Evolutionary conservation across 2,113 vertebrate species (phyloP).

Genomic region (Apodemus speciosus): DNA sequence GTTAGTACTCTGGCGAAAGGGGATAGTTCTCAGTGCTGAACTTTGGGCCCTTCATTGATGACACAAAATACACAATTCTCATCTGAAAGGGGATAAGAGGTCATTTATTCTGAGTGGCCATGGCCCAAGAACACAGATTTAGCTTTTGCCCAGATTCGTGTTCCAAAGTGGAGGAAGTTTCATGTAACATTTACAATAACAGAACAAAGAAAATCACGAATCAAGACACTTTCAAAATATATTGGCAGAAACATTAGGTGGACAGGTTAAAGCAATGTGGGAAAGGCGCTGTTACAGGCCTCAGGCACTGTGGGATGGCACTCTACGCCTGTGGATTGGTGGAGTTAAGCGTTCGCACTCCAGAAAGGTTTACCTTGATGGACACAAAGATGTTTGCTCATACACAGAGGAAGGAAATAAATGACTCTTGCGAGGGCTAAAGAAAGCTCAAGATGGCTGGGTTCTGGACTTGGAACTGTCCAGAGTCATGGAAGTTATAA

Average conservation of each 20-base stretch:
- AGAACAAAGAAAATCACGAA: background rate
- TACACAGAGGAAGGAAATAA: background rate
- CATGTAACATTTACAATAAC: background rate
- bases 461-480: background rate
- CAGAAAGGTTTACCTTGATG: background rate
- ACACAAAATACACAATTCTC: background rate
- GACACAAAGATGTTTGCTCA: background rate
- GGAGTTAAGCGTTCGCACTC: background rate
- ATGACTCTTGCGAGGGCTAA: background rate
- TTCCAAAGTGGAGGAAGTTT: background rate
- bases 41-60: background rate
- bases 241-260: background rate
- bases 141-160: background rate
- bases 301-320: background rate
- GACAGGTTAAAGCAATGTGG: background rate
- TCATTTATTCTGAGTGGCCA: background rate
- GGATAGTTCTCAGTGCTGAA: background rate
- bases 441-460: too few relatives aligned
- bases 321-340: background rate
- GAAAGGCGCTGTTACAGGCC: background rate
- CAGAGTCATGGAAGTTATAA: background rate
- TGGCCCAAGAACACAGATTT: background rate
- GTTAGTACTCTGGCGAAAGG: background rate
- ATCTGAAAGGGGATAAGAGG: background rate
- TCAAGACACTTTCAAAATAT: background rate